Evolutionary conservation across 2,888 invertebrate genomes (phyloP).

Genomic region (Exephanes ischioxanthus): DNA sequence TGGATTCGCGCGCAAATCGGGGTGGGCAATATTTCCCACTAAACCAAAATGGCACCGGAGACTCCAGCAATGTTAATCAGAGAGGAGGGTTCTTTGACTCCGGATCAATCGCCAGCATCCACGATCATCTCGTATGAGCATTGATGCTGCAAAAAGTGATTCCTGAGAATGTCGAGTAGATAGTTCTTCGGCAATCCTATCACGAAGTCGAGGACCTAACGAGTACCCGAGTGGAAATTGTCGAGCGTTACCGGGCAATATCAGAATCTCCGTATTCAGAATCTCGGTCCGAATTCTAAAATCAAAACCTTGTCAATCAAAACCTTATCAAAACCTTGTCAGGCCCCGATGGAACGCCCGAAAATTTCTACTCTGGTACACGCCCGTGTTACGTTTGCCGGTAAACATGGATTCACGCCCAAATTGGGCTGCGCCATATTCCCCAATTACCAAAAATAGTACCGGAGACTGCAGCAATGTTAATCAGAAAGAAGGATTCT

Average conservation of each 20-base stretch:
- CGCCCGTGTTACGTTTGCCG: neutral
- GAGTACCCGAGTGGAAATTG: too few species aligned
- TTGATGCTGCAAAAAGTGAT: slow-evolving; percentile 52
- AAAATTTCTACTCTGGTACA: neutral
- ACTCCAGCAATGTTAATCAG: too few species aligned
- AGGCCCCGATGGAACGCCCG: too few species aligned
- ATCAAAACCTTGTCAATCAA: too few species aligned
- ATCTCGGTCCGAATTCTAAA: too few species aligned
- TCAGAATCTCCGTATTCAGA: too few species aligned
- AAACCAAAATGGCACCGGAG: too few species aligned
- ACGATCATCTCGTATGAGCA: slow-evolving; percentile 48
- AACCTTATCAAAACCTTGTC: too few species aligned
- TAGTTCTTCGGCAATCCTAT: slow-evolving; percentile 37
- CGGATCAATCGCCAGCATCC: slow-evolving; percentile 32
- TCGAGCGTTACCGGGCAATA: too few species aligned
- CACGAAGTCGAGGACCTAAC: neutral
- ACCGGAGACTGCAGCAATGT: too few species aligned
- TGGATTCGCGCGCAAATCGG: neutral
- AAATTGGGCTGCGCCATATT: neutral
- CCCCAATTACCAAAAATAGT: too few species aligned
- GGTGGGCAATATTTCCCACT: too few species aligned
- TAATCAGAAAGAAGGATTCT: neutral
- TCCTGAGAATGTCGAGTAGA: slow-evolving; percentile 52
- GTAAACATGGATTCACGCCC: neutral
- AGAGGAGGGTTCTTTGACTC: neutral